Base-by-base conservation (phyloP, 2,797 vertebrate genomes). In the Parauchenoglanis ngamensis region DNA sequence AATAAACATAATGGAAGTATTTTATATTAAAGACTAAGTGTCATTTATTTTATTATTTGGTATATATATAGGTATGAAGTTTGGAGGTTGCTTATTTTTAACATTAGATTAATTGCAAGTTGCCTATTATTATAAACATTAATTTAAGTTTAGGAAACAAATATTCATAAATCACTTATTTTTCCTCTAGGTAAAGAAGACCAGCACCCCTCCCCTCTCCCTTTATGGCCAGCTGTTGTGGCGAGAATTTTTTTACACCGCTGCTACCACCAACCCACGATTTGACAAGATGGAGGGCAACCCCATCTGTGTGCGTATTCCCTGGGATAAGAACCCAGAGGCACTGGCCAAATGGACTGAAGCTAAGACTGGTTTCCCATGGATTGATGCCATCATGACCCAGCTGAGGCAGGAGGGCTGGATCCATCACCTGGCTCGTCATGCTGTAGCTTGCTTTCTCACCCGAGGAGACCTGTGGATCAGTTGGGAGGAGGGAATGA, bases 311-410 rank as follows among this genome's bases (percentile, higher is more conserved):
- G 94, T 96, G 15, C 95, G 94, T 72, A 96, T 96, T 57, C 95
- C 96, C 15, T 96, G 96, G 96, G 95, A 96, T 92, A 93, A 92
- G 65, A 96, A 96, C 40, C 92, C 94, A 0, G 94, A 96, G 56
- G 95, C 94, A 0, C 92, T 96, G 0, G 94, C 94, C 84, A 96
- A 96, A 88, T 96, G 95, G 96, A 95, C 94, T 0, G 95, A 96
- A 89, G 96, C 94, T 0, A 95, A 95, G 90, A 96, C 95, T 0
- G 96, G 95, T 75, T 99, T 98, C 92, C 98, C 98, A 28, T 99
- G 98, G 98, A 99, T 99, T 1, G 98, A 99, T 80, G 98, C 98
- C 89, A 97, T 99, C 94, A 99, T 99, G 98, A 98, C 97, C 21
- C 98, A 99, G 25, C 94, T 97, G 90, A 97, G 97, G 75, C 97